These are phyloP conservation scores for Thymelicus acteon DNA, from an alignment of 2,888 invertebrate species.

Conservation along the genomic window DNA sequence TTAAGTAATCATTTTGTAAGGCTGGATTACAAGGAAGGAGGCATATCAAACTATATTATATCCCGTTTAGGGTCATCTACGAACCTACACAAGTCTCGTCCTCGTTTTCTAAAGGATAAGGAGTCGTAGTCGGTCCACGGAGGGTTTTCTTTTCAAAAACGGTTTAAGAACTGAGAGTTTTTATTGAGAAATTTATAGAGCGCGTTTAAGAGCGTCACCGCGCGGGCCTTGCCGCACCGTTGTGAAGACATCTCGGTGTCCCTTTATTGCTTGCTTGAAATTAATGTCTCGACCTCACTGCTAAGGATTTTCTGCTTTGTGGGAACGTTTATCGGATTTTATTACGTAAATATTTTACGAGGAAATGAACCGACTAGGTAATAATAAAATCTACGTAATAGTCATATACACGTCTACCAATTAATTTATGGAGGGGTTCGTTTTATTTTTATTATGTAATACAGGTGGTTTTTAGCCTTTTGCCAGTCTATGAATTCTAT, in stretches of 20 bases:
- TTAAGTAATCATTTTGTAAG: slow-evolving; percentile 62
- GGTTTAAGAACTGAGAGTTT: slow-evolving; percentile 56
- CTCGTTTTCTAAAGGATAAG: slow-evolving; percentile 49
- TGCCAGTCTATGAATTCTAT: no score
- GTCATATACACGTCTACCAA: slow-evolving; percentile 15
- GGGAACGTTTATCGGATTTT: slow-evolving; percentile 74
- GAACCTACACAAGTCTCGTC: slow-evolving; percentile 68
- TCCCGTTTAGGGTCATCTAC: slow-evolving; percentile 70
- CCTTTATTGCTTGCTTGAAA: slow-evolving; percentile 83
- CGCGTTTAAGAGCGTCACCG: slow-evolving; percentile 71
- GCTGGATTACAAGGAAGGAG: slow-evolving; percentile 57
- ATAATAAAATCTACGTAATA: slow-evolving; percentile 12
- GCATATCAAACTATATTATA: slow-evolving; percentile 81
- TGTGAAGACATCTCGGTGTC: slow-evolving; percentile 75
- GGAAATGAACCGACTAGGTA: slow-evolving; percentile 54
- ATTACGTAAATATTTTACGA: slow-evolving; percentile 72
- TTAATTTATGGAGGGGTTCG: slow-evolving; percentile 17
- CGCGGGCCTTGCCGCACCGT: slow-evolving; percentile 51
- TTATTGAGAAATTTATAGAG: slow-evolving; percentile 79
- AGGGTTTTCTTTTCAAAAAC: slow-evolving; percentile 67
- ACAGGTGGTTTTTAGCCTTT: neutral
- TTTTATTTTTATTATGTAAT: slow-evolving; percentile 5
- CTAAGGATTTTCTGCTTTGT: slow-evolving; percentile 76
- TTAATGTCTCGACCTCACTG: slow-evolving; percentile 79
- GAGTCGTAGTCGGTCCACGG: slow-evolving; percentile 53